Evolutionary conservation across 2,888 invertebrate species (phyloP), one percentile per base, ranked within the genome.

Genomic region (Colostygia pectinataria): DNA sequence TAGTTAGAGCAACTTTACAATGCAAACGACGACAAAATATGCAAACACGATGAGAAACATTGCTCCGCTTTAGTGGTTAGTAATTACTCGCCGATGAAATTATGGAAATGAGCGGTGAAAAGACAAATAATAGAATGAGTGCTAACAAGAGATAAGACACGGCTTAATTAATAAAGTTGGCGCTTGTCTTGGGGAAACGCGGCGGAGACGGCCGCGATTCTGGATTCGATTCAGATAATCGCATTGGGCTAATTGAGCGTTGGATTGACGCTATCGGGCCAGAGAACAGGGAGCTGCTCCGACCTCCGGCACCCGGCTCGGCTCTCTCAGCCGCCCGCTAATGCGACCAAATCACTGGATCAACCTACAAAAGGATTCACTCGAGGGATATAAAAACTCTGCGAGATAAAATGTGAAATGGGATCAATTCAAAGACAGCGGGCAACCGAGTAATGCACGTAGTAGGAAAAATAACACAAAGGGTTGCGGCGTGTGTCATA

Each of bases 121-220:
- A 90, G 87, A 90, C 89, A 90, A 90, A 90, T 90, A 90, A 89
- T 84, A 88, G 87, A 90, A 90, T 83, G 90, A 90, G 90, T 90
- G 90, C 88, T 89, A 88, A 89, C 89, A 89, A 88, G 89, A 88
- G 90, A 90, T 90, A 90, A 90, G 89, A 90, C 90, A 86, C 81
- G 86, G 85, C 88, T 89, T 90, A 90, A 90, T 90, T 89, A 90
- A 90, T 90, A 90, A 90, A 90, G 89, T 90, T 90, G 80, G 86
- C 80, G 80, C 76, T 83, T 80, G 86, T 83, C 83, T 84, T 75
- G 71, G 77, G 77, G 80, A 74, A 78, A 68, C 72, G 73, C 74
- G 74, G 71, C 65, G 63, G 71, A 79, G 81, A 75, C 79, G 76
- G 66, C 70, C 75, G 77, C 81, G 80, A 77, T 79, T 79, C 80